Evolutionary conservation across 2,113 vertebrate species (phyloP).

Genomic region (Phodopus roborovskii): DNA sequence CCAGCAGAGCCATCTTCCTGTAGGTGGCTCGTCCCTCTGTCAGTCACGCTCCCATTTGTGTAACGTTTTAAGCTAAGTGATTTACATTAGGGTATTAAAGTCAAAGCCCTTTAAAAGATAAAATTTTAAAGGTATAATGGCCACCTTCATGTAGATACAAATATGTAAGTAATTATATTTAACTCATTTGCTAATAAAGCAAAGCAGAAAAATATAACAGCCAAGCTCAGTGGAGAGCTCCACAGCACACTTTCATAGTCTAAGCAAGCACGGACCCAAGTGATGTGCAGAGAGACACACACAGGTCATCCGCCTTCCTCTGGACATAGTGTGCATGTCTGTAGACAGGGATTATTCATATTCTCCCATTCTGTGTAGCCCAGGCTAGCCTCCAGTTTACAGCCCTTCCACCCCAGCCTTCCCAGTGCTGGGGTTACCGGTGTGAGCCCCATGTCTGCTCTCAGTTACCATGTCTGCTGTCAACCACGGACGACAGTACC

Average conservation of each 20-base stretch:
- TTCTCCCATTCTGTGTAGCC: neutral
- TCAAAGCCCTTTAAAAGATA: conserved; percentile 40
- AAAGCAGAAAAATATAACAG: neutral
- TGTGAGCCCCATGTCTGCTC: too few species aligned
- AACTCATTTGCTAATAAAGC: neutral
- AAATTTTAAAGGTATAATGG: neutral
- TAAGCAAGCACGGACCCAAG: neutral
- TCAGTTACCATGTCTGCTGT: neutral
- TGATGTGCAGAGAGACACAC: accelerated
- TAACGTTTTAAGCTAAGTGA: neutral
- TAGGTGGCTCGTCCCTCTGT: neutral
- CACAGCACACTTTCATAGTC: neutral
- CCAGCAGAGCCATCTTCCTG: accelerated
- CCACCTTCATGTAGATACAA: neutral
- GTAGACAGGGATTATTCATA: neutral
- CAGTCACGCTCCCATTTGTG: neutral
- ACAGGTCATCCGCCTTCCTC: accelerated
- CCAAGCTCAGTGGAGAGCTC: neutral
- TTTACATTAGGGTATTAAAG: conserved; percentile 34
- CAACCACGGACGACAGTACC: neutral
- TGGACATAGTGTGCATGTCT: neutral
- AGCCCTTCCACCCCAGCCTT: neutral
- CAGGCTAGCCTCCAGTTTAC: neutral
- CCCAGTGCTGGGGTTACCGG: neutral
- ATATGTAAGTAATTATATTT: neutral